A percentile compares a stretch with the other conserved stretches of the same genome.
phyloP scores from a whole-genome alignment of 2,797 vertebrate genomes.

The Catostomus latipinnis region DNA sequence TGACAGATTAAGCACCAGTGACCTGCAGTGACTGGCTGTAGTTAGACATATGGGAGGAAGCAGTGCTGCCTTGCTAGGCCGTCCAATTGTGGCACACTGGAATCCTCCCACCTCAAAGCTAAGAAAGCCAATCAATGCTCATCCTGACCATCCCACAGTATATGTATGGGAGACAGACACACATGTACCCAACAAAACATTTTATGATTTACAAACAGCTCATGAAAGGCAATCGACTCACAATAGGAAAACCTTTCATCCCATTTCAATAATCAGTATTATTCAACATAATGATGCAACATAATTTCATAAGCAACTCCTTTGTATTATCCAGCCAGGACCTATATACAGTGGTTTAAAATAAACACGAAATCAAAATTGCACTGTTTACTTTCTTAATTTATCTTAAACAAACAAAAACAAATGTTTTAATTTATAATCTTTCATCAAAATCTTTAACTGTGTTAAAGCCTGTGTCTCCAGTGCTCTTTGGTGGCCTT shows the following conservation, averaged over 20 bases:
- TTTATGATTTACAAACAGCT: slow-evolving; percentile 6
- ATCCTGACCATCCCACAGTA: slow-evolving; percentile 2
- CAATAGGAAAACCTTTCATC: neutral
- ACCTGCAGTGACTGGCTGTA: slow-evolving; percentile 20
- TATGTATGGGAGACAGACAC: neutral
- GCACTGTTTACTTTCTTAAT: neutral
- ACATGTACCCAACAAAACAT: neutral
- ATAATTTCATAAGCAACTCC: neutral
- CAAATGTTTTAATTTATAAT: no score
- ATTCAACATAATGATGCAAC: neutral
- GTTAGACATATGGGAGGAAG: slow-evolving; percentile 5
- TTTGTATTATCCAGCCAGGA: neutral
- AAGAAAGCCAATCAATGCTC: neutral
- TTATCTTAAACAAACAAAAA: no score
- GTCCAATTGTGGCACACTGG: slow-evolving; percentile 12
- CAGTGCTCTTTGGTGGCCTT: slow-evolving; percentile 1
- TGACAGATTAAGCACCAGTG: slow-evolving; percentile 33
- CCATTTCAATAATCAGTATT: neutral
- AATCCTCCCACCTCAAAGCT: slow-evolving; percentile 6
- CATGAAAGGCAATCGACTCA: neutral
- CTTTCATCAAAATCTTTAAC: no score
- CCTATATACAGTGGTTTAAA: neutral
- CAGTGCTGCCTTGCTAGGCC: slow-evolving; percentile 5
- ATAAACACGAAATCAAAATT: neutral
- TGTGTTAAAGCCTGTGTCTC: neutral